Conservation (phyloP, 2,888 invertebrate species). For the Cerceris ruficornis region DNA sequence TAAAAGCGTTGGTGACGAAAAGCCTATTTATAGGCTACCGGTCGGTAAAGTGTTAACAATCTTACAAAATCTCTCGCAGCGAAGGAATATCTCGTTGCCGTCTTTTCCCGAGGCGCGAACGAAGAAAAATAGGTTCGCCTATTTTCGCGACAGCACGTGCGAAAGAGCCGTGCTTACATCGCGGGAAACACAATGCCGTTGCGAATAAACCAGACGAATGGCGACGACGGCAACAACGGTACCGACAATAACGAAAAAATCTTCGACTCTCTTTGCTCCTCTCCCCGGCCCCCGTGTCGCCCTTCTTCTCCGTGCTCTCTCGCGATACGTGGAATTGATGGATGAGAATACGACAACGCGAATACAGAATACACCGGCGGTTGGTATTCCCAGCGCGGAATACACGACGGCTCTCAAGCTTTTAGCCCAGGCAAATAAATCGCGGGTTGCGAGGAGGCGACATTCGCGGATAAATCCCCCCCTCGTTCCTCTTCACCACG, state of each 20-base stretch:
- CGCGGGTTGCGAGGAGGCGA: constrained; percentile 60
- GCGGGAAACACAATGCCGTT: constrained; percentile 44
- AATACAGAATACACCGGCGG: constrained; percentile 61
- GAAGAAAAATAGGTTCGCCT: constrained; percentile 46
- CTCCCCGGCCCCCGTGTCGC: background rate
- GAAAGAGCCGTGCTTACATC: constrained; percentile 50
- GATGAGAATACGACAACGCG: constrained; percentile 65
- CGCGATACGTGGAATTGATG: constrained; percentile 64
- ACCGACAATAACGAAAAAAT: constrained; percentile 40
- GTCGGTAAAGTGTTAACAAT: too few species aligned
- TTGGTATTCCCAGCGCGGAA: constrained; percentile 62
- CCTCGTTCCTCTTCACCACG: too few species aligned
- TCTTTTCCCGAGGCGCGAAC: background rate
- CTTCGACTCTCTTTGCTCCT: constrained; percentile 24
- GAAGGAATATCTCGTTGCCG: background rate
- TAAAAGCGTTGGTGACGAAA: too few species aligned
- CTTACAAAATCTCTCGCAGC: too few species aligned
- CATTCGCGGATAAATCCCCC: constrained; percentile 60
- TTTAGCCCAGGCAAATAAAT: constrained; percentile 70
- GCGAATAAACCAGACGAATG: constrained; percentile 57
- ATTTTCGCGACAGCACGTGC: constrained; percentile 45
- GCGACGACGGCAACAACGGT: constrained; percentile 42
- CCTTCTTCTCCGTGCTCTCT: constrained; percentile 30
- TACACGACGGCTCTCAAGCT: constrained; percentile 66
- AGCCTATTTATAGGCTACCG: too few species aligned